A percentile compares a stretch with the other conserved stretches of the same genome.
These are phyloP conservation scores for Dryobota labecula DNA, from an alignment of 2,888 invertebrate genomes.

Conservation along the genomic window DNA sequence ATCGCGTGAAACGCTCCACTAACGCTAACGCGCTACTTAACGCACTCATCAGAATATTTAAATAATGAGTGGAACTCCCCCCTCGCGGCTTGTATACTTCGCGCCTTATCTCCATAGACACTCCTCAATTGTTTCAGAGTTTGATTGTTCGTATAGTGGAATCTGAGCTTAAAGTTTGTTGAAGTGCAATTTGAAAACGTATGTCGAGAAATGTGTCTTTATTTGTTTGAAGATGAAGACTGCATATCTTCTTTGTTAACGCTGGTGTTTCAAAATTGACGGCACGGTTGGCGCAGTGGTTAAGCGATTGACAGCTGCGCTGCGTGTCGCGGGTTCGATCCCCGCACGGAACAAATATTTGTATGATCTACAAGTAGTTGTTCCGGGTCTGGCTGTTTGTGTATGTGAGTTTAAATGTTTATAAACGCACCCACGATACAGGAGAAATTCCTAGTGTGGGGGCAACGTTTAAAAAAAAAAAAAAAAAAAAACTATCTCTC, in stretches of 20 bases:
- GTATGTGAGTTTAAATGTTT: too few species aligned
- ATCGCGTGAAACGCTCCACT: constrained; percentile 80
- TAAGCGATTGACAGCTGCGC: too few species aligned
- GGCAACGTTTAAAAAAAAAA: too few species aligned
- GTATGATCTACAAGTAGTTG: too few species aligned
- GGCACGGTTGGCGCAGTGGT: too few species aligned
- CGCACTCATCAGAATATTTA: constrained; percentile 88
- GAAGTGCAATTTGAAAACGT: constrained; percentile 21
- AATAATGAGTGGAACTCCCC: constrained; percentile 81
- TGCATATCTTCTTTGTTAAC: neutral
- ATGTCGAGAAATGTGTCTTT: neutral
- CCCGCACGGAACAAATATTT: too few species aligned
- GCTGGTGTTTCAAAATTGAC: too few species aligned
- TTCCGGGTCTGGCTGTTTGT: too few species aligned
- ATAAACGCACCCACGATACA: too few species aligned
- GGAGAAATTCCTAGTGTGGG: too few species aligned
- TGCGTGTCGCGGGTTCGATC: too few species aligned
- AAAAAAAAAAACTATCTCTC: neutral
- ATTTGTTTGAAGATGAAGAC: neutral
- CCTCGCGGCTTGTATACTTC: constrained; percentile 77
- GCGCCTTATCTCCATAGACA: constrained; percentile 85
- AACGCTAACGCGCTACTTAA: constrained; percentile 83
- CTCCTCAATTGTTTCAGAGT: constrained; percentile 78
- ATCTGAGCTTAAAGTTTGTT: constrained; percentile 34
- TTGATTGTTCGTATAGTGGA: constrained; percentile 68